Conservation (phyloP, 2,888 invertebrate genomes). For the Tinea semifulvella region DNA sequence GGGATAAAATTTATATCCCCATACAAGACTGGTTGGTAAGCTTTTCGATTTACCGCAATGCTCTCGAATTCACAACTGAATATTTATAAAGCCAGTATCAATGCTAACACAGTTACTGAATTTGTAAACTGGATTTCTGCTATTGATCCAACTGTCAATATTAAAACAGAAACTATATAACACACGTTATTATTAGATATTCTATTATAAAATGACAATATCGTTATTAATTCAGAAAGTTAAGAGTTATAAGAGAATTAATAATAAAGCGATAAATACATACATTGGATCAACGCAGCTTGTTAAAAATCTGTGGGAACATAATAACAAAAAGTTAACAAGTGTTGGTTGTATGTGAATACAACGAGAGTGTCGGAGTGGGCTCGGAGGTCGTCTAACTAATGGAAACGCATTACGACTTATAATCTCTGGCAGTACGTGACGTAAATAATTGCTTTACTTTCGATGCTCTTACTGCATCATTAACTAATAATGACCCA, state of each 20-base stretch:
- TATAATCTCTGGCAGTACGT: conserved; percentile 13
- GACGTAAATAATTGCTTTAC: conserved; percentile 12
- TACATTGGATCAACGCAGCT: no score
- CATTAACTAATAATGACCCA: neutral
- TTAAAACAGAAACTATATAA: no score
- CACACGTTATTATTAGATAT: no score
- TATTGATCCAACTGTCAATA: no score
- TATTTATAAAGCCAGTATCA: conserved; percentile 7
- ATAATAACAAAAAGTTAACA: neutral
- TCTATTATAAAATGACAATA: no score
- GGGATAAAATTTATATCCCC: conserved; percentile 11
- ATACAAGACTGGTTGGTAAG: conserved; percentile 6
- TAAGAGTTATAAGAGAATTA: no score
- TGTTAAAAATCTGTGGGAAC: no score
- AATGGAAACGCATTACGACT: conserved; percentile 36
- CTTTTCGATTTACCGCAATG: conserved; percentile 10
- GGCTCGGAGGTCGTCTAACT: conserved; percentile 28
- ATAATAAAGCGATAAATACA: no score
- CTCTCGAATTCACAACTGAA: conserved; percentile 8
- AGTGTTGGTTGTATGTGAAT: neutral
- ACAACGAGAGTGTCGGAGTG: conserved; percentile 13
- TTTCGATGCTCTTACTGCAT: conserved; percentile 4
- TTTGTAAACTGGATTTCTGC: neutral
- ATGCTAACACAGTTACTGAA: conserved; percentile 2
- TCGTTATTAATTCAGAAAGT: no score